Percentiles rank a stretch among this genome's conserved stretches.
These are phyloP conservation scores for Phaenicophaeus curvirostris DNA, from an alignment of 2,797 vertebrate genomes.

Conservation along the genomic window DNA sequence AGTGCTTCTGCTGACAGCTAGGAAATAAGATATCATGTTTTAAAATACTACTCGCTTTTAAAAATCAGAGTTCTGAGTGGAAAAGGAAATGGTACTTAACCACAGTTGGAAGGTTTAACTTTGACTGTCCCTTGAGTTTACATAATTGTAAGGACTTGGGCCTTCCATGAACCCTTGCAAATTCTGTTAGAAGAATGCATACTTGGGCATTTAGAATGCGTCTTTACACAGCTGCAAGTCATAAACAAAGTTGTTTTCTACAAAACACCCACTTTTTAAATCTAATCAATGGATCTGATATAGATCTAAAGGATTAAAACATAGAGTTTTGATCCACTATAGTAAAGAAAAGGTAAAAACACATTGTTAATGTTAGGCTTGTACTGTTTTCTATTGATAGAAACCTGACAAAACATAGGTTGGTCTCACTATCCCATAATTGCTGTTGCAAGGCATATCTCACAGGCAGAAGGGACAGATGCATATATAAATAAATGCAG, in stretches of 20 bases:
- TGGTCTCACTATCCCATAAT: not conserved
- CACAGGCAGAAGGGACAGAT: not conserved
- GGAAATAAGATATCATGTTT: conserved; percentile 1
- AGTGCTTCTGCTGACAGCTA: not conserved
- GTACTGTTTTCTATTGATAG: not conserved
- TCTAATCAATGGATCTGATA: conserved; percentile 17
- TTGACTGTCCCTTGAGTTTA: not conserved
- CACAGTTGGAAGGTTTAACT: not conserved
- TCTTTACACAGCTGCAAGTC: conserved; percentile 32
- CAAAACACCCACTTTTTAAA: conserved; percentile 22
- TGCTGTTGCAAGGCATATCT: not conserved
- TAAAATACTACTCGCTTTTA: not conserved
- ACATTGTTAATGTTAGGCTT: not conserved
- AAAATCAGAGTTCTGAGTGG: conserved; percentile 10
- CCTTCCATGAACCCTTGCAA: not conserved
- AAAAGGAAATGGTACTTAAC: not conserved
- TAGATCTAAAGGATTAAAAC: conserved; percentile 44
- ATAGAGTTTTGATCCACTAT: not conserved
- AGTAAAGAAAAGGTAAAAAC: conserved; percentile 8
- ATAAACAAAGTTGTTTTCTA: conserved; percentile 34
- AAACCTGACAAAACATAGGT: not conserved
- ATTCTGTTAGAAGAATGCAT: not conserved
- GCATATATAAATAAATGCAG: not conserved
- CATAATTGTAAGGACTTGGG: not conserved
- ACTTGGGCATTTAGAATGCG: not conserved